Conservation (phyloP, 2,113 vertebrate species). For the Scytalopus superciliaris region DNA sequence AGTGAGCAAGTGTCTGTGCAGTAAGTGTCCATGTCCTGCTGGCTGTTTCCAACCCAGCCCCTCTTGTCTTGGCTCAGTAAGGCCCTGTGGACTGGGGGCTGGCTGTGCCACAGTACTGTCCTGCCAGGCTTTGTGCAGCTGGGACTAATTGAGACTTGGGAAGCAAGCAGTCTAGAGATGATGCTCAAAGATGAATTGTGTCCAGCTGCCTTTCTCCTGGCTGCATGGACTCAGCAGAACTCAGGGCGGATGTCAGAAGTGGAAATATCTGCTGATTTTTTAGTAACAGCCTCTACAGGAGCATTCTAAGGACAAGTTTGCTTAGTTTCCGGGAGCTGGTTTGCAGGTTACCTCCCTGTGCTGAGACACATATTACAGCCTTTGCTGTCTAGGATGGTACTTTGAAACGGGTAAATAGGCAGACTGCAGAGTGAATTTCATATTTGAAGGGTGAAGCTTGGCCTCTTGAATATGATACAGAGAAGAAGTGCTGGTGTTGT, state of each 20-base stretch:
- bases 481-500: background rate
- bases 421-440: background rate
- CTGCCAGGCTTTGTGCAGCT: background rate
- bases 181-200: background rate
- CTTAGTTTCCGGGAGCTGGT: background rate
- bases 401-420: background rate
- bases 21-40: background rate
- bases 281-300: background rate
- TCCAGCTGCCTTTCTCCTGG: background rate
- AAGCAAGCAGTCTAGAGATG: background rate
- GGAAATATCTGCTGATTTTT: background rate
- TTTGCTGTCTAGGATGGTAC: background rate
- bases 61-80: rapidly evolving
- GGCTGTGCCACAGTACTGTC: background rate
- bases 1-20: background rate
- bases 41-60: background rate
- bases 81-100: background rate
- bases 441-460: background rate
- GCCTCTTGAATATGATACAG: background rate
- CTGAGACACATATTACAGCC: background rate
- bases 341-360: background rate
- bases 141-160: background rate
- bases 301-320: background rate
- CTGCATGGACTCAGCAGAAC: background rate
- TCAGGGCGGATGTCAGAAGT: background rate